A percentile compares a stretch with the other conserved stretches of the same genome.
phyloP scores from a whole-genome alignment of 2,113 vertebrate genomes.

The Xenopus tropicalis region DNA sequence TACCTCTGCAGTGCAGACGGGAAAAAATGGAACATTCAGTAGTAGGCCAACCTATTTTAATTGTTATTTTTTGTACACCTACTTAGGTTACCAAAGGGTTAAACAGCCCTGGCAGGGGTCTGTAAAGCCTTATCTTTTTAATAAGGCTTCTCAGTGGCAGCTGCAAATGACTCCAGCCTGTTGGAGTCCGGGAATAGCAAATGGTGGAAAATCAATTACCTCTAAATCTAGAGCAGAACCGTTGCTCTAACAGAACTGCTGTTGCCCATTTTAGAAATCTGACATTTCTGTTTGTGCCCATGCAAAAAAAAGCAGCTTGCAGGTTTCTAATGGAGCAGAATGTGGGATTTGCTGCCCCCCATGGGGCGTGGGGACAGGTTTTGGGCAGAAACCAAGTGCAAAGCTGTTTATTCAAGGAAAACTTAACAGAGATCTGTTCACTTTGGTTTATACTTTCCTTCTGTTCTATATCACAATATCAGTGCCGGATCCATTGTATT shows the following conservation, averaged over 20 bases:
- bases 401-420: too few species aligned
- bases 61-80: too few species aligned
- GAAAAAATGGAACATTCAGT: too few species aligned
- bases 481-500: too few species aligned
- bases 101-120: not conserved
- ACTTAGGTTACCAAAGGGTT: not conserved
- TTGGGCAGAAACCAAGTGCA: too few species aligned
- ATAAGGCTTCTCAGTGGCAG: constrained; percentile 1
- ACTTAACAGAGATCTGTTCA: too few species aligned
- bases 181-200: constrained; percentile 16
- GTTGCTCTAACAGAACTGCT: not conserved
- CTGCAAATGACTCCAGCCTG: not conserved
- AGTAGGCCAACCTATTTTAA: too few species aligned
- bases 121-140: constrained; percentile 6
- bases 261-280: constrained; percentile 14
- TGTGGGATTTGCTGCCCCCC: not conserved
- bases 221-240: constrained; percentile 15
- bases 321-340: not conserved
- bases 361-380: not conserved
- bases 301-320: constrained; percentile 6
- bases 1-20: too few species aligned
- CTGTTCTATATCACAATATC: too few species aligned
- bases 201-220: constrained; percentile 15
- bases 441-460: too few species aligned
- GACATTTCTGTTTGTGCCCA: constrained; percentile 7